Evolutionary conservation across 2,113 vertebrate species (phyloP).

Genomic region (Carassius carassius): DNA sequence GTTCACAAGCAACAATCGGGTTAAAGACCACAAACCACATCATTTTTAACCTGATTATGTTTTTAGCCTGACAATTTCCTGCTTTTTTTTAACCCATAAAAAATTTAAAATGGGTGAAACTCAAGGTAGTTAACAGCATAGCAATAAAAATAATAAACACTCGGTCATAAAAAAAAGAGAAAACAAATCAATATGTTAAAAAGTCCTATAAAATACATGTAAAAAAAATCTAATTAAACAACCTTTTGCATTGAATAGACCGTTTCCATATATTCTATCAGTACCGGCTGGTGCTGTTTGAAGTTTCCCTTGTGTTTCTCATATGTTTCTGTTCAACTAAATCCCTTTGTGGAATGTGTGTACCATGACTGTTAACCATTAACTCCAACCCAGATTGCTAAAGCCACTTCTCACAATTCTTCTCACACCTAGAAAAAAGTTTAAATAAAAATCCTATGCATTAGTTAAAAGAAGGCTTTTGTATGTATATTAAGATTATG

Average conservation of each 20-base stretch:
- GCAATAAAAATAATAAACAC: background rate
- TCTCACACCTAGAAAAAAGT: slow-evolving; percentile 10
- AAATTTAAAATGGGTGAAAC: background rate
- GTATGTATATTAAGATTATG: background rate
- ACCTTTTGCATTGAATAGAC: background rate
- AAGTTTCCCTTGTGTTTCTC: background rate
- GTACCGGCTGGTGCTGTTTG: background rate
- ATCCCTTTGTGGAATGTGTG: slow-evolving; percentile 55
- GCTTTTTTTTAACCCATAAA: background rate
- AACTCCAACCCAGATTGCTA: background rate
- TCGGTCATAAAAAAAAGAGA: background rate
- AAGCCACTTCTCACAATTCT: background rate
- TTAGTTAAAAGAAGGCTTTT: background rate
- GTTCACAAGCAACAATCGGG: background rate
- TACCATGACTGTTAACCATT: slow-evolving; percentile 42
- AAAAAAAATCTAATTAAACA: background rate
- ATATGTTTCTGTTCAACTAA: slow-evolving; percentile 43
- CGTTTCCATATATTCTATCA: background rate
- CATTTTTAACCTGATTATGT: background rate
- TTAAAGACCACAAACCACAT: no score
- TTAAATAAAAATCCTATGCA: background rate
- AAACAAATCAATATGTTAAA: background rate
- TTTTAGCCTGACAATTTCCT: background rate
- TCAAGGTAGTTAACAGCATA: background rate
- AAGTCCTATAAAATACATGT: background rate